These are phyloP conservation scores for Drosophila rellima DNA, from an alignment of 2,888 invertebrate species.

Conservation along the genomic window DNA sequence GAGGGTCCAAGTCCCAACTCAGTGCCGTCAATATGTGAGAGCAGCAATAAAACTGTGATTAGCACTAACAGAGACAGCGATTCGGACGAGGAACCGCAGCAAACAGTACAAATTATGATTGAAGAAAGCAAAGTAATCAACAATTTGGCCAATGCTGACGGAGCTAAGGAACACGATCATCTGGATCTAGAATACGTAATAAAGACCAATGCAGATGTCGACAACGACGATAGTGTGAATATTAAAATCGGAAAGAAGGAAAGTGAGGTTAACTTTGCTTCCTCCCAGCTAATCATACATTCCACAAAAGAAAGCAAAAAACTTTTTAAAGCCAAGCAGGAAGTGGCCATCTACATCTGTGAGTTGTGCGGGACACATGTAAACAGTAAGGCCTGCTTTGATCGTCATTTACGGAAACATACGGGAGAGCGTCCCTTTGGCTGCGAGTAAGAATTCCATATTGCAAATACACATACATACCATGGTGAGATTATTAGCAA, in stretches of 20 bases:
- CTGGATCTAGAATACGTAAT: slow-evolving; percentile 24
- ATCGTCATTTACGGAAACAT: slow-evolving; percentile 77
- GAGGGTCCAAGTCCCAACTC: slow-evolving; percentile 8
- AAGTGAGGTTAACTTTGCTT: not conserved
- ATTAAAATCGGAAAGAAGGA: not conserved
- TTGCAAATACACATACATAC: not conserved
- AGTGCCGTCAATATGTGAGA: not conserved
- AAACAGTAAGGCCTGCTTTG: slow-evolving; percentile 48
- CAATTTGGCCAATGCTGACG: not conserved
- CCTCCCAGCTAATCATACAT: not conserved
- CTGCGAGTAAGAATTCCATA: slow-evolving; percentile 53
- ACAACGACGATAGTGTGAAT: slow-evolving; percentile 18
- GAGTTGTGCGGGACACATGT: slow-evolving; percentile 58
- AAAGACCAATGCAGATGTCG: slow-evolving; percentile 17
- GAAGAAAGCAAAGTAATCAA: slow-evolving; percentile 24
- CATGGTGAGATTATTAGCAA: not conserved
- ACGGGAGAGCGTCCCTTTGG: slow-evolving; percentile 76
- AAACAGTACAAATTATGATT: slow-evolving; percentile 51
- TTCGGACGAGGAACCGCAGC: slow-evolving; percentile 32
- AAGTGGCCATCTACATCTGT: slow-evolving; percentile 51
- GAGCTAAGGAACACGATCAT: slow-evolving; percentile 42
- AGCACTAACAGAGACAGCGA: slow-evolving; percentile 26
- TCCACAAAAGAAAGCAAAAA: not conserved
- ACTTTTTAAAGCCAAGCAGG: slow-evolving; percentile 18
- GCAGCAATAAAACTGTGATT: not conserved